phyloP scores from a whole-genome alignment of 1,140 invertebrate species.

The Solenopsis fugax region DNA sequence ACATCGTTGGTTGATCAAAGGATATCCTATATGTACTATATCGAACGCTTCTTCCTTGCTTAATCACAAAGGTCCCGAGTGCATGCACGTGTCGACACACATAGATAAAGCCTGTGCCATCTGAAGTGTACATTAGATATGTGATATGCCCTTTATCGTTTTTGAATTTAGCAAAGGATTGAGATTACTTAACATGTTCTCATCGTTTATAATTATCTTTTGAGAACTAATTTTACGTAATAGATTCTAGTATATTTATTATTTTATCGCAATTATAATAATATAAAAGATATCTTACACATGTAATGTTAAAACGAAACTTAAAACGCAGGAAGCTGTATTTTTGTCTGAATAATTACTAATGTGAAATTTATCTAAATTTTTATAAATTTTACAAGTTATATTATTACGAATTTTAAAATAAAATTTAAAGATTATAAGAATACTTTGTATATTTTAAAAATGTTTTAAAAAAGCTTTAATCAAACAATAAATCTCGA shows the following conservation, averaged over 20 bases:
- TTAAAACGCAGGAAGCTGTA: too few relatives aligned
- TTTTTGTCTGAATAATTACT: not conserved
- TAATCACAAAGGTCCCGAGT: slow-evolving; percentile 24
- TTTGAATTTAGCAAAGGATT: not conserved
- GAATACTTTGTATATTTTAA: not conserved
- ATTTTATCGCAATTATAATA: not conserved
- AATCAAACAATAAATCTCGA: not conserved
- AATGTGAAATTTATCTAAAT: too few relatives aligned
- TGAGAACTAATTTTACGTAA: not conserved
- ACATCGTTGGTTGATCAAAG: slow-evolving; percentile 51
- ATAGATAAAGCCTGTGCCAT: slow-evolving; percentile 22
- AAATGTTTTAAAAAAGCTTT: too few relatives aligned
- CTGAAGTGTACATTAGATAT: slow-evolving; percentile 24
- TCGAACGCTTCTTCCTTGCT: slow-evolving; percentile 10
- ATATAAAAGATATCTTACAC: too few relatives aligned
- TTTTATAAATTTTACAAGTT: not conserved
- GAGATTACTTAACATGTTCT: not conserved
- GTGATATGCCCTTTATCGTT: slow-evolving; percentile 39
- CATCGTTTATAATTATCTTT: not conserved
- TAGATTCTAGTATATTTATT: not conserved
- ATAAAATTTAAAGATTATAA: too few relatives aligned
- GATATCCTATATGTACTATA: slow-evolving; percentile 30
- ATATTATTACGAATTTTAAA: slow-evolving; percentile 1
- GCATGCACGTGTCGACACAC: not conserved
- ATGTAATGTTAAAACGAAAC: too few relatives aligned